These are phyloP conservation scores for Euura lappo DNA, from an alignment of 1,140 invertebrate species.

Conservation along the genomic window DNA sequence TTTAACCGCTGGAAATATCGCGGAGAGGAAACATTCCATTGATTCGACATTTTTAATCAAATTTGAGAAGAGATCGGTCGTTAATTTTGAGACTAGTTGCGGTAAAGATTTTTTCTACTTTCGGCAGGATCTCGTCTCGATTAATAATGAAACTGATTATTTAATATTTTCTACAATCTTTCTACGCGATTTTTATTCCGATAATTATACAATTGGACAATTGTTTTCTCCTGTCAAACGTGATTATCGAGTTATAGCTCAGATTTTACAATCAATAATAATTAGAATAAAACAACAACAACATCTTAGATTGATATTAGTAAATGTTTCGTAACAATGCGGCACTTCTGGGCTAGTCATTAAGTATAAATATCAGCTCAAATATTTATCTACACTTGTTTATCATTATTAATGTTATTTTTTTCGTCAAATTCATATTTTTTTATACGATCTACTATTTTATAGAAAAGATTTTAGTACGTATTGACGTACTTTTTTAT, in stretches of 20 bases:
- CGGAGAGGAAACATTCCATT: too few relatives aligned
- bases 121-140: too few relatives aligned
- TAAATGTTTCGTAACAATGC: conserved; percentile 9
- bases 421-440: too few relatives aligned
- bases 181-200: not conserved
- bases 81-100: too few relatives aligned
- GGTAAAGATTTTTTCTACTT: too few relatives aligned
- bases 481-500: too few relatives aligned
- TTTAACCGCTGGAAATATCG: too few relatives aligned
- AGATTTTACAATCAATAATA: conserved; percentile 30
- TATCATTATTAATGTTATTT: too few relatives aligned
- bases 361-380: not conserved
- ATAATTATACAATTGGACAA: not conserved
- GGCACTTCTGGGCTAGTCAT: conserved; percentile 24
- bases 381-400: not conserved
- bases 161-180: not conserved
- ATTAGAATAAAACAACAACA: not conserved
- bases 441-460: too few relatives aligned
- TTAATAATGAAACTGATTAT: not conserved
- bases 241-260: conserved; percentile 23
- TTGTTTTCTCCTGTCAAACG: conserved; percentile 23
- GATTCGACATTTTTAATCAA: too few relatives aligned
- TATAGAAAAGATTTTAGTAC: too few relatives aligned
- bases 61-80: too few relatives aligned
- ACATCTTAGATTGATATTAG: conserved; percentile 22